phyloP scores from a whole-genome alignment of 2,113 vertebrate genomes.

The Excalfactoria chinensis region DNA sequence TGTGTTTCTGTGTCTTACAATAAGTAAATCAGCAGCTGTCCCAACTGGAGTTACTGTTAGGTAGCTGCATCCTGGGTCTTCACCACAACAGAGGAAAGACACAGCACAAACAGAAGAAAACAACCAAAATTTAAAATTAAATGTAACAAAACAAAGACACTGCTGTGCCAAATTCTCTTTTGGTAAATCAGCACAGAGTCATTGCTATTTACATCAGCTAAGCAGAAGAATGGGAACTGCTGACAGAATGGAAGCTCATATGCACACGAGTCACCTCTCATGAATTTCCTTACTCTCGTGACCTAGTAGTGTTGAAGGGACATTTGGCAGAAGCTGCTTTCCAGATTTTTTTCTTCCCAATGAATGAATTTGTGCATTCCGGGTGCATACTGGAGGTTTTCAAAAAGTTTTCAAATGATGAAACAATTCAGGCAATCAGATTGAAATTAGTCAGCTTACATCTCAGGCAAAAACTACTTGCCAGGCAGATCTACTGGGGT shows the following conservation, averaged over 20 bases:
- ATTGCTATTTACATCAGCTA: conserved; percentile 47
- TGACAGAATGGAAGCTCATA: conserved; percentile 62
- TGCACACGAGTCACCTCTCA: conserved; percentile 41
- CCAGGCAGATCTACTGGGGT: background rate
- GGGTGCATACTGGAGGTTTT: background rate
- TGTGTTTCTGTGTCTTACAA: background rate
- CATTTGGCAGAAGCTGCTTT: conserved; percentile 27
- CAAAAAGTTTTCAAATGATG: background rate
- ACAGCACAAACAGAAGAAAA: background rate
- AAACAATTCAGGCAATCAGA: background rate
- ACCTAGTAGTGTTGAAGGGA: conserved; percentile 2
- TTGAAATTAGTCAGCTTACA: background rate
- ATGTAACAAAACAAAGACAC: background rate
- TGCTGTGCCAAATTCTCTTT: background rate
- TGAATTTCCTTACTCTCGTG: conserved; percentile 37
- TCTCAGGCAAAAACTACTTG: background rate
- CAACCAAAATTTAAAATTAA: conserved; percentile 8
- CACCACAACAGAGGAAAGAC: background rate
- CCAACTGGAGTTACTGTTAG: background rate
- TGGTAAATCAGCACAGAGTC: conserved; percentile 13
- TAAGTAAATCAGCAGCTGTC: background rate
- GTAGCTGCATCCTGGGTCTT: background rate
- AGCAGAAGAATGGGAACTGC: conserved; percentile 52
- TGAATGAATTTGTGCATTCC: background rate
- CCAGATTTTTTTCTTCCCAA: background rate